Evolutionary conservation across 2,888 invertebrate genomes (phyloP).

Genomic region (Nezara viridula): DNA sequence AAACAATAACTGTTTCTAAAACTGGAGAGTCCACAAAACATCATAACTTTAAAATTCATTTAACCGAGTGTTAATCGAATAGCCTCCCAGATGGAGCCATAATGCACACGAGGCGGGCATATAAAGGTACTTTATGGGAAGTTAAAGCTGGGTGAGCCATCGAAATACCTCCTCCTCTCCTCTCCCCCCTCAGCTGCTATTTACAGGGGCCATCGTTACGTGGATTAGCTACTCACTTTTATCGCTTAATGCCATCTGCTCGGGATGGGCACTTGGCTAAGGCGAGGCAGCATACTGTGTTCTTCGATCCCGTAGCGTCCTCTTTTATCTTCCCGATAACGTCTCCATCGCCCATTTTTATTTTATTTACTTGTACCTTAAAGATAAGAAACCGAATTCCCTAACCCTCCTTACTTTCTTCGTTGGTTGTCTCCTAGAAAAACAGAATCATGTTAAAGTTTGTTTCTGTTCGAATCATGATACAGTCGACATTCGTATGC

Average conservation of each 20-base stretch:
- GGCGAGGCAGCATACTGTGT: background rate
- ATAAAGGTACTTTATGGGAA: background rate
- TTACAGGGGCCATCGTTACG: background rate
- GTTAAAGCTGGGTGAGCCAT: background rate
- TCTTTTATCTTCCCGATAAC: slow-evolving; percentile 1
- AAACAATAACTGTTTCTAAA: too few relatives aligned
- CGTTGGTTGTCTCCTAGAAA: background rate
- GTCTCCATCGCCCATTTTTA: background rate
- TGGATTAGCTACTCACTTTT: slow-evolving; percentile 27
- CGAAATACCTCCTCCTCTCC: background rate
- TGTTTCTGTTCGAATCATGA: too few relatives aligned
- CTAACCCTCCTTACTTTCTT: background rate
- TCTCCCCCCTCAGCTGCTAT: too few relatives aligned
- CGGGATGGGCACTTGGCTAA: background rate
- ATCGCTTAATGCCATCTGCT: slow-evolving; percentile 4
- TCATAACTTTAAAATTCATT: background rate
- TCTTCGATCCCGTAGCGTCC: background rate
- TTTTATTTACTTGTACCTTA: background rate
- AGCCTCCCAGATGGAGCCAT: background rate
- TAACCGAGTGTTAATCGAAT: background rate
- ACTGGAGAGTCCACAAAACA: too few relatives aligned
- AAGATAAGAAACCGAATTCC: background rate
- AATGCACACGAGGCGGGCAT: background rate
- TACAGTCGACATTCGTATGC: too few relatives aligned
- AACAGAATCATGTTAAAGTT: too few relatives aligned